phyloP scores from a whole-genome alignment of 2,888 invertebrate genomes.

The Eudasyphora cyanicolor region DNA sequence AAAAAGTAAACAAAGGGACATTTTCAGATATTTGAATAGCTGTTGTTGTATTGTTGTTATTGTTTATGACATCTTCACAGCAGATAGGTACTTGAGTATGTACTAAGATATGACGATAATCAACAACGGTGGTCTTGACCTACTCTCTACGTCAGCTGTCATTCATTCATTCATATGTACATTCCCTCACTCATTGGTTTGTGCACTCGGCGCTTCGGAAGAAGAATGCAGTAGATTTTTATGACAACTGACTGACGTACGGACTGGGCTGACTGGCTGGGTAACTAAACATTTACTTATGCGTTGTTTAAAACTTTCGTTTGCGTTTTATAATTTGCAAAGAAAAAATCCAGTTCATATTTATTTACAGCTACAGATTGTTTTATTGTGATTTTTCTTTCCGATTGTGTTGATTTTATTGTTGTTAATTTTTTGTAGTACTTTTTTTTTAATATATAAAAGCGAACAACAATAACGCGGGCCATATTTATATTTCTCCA shows the following conservation, averaged over 20 bases:
- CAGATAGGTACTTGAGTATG: no score
- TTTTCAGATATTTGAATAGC: background rate
- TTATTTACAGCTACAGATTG: background rate
- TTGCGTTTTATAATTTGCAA: background rate
- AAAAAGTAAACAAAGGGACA: background rate
- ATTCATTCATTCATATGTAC: no score
- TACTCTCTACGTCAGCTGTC: background rate
- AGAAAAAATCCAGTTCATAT: background rate
- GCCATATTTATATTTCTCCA: no score
- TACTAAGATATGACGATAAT: background rate
- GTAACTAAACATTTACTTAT: no score
- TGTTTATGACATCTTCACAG: background rate
- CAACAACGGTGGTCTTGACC: background rate
- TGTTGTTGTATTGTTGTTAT: no score
- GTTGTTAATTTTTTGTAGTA: no score
- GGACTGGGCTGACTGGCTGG: no score
- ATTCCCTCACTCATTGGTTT: background rate
- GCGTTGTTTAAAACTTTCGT: background rate
- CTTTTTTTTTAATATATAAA: no score
- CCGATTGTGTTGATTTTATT: no score
- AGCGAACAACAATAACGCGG: background rate
- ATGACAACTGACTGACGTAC: no score
- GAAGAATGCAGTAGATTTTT: no score
- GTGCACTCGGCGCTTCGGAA: background rate
- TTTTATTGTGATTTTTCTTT: no score